Conservation (phyloP, 2,888 invertebrate species). For the Zaprionus obscuricornis region DNA sequence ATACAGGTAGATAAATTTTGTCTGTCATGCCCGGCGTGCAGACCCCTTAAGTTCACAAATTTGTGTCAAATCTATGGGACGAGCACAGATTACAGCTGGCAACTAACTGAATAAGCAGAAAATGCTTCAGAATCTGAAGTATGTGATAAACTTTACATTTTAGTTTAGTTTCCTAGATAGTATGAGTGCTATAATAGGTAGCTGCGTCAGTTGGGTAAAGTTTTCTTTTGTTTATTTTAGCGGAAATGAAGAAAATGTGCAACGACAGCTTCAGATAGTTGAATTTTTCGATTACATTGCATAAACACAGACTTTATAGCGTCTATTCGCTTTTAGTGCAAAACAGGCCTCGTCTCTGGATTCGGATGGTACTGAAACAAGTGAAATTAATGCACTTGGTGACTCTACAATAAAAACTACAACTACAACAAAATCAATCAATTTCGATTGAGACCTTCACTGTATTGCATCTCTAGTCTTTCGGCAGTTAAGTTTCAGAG, state of each 20-base stretch:
- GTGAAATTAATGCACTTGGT: constrained; percentile 12
- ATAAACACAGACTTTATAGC: constrained; percentile 65
- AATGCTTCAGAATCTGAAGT: constrained; percentile 7
- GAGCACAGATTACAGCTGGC: constrained; percentile 45
- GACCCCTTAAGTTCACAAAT: constrained; percentile 73
- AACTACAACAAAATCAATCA: not conserved
- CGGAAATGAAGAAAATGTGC: constrained; percentile 54
- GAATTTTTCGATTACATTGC: constrained; percentile 66
- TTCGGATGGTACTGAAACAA: constrained; percentile 35
- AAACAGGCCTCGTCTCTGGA: constrained; percentile 56
- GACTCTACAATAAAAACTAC: no score
- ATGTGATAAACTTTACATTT: not conserved
- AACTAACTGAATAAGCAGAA: constrained; percentile 46
- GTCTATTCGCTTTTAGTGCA: constrained; percentile 40
- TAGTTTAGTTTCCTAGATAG: constrained; percentile 20
- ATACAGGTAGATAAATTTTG: constrained; percentile 24
- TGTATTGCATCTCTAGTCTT: constrained; percentile 2
- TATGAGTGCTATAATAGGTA: not conserved
- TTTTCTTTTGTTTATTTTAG: constrained; percentile 49
- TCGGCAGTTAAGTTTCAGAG: constrained; percentile 40
- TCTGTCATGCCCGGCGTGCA: constrained; percentile 47
- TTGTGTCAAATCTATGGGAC: constrained; percentile 39
- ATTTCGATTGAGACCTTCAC: not conserved
- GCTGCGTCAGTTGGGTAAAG: not conserved
- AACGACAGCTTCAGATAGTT: constrained; percentile 60